phyloP scores from a whole-genome alignment of 1,140 invertebrate genomes.

The Samia ricini region DNA sequence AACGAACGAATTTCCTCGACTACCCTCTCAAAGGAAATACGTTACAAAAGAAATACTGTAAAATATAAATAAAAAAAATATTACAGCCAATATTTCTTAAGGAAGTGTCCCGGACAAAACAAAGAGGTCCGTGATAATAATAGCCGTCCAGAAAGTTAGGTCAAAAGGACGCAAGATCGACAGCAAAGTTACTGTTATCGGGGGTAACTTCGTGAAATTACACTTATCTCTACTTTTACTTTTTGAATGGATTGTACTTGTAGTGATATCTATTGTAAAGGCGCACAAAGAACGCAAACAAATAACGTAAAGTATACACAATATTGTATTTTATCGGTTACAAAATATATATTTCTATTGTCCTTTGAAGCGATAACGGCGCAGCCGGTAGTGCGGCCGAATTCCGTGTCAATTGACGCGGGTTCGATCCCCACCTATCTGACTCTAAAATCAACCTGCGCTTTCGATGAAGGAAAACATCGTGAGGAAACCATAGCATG shows the following conservation, averaged over 20 bases:
- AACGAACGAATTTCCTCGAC: slow-evolving; percentile 32
- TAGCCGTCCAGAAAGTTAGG: slow-evolving; percentile 27
- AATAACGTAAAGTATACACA: neutral
- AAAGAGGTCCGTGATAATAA: slow-evolving; percentile 45
- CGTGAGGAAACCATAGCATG: too few species aligned
- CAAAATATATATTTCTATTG: too few species aligned
- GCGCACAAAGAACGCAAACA: neutral
- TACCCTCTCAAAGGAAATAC: slow-evolving; percentile 19
- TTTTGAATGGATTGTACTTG: slow-evolving; percentile 34
- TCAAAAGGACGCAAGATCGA: slow-evolving; percentile 34
- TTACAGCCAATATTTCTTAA: slow-evolving; percentile 47
- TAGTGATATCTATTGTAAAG: slow-evolving; percentile 12
- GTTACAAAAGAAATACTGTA: slow-evolving; percentile 31
- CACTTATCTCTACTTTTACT: slow-evolving; percentile 48
- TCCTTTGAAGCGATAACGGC: too few species aligned
- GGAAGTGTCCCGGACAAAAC: slow-evolving; percentile 36
- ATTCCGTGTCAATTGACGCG: too few species aligned
- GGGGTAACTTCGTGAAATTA: slow-evolving; percentile 37
- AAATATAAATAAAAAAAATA: too few species aligned
- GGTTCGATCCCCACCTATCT: too few species aligned
- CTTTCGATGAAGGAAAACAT: too few species aligned
- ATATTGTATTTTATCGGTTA: neutral
- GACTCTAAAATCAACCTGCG: too few species aligned
- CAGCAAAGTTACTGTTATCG: slow-evolving; percentile 43
- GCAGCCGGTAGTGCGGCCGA: too few species aligned